Base-by-base conservation (phyloP, 2,113 vertebrate species). In the Podarcis muralis region DNA sequence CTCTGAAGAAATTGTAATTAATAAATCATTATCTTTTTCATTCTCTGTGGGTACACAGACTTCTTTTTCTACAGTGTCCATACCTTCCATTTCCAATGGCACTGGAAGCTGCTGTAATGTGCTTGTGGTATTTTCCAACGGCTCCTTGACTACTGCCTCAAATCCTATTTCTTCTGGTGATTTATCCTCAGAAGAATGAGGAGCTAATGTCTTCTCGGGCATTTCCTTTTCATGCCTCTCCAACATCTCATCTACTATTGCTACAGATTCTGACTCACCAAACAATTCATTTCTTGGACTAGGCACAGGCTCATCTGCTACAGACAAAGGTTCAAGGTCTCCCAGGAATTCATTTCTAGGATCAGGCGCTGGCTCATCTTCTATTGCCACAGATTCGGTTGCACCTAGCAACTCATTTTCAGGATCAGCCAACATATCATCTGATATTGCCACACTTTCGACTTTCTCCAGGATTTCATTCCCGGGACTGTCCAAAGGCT, bases 101-200 rank as follows among this genome's bases (percentile, higher is more conserved):
- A 95, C 91, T 71, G 82, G 59, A 91, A 43, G 87, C 9, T 79
- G 89, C n/a, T 79, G 81, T 18, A 94, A 85, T 85, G 92, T 1
- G 0, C 4, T 92, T 90, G 77, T 8, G 0, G 89, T 89, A 66
- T 81, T 94, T 25, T 94, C 88, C 88, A 89, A 43, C 35, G 68
- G 48, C 11, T 92, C 75, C 66, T 88, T 81, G 80, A 40, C 82
- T 93, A 95, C 91, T 72, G 74, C 80, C 90, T 78, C 25, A 88
- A 87, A 57, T 87, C 94, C 18, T 16, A 48, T 53, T 27, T 15
- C 23, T 66, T 82, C 35, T 68, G 62, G 35, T 20, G 40, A 35
- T 83, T 66, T 37, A 48, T 88, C 75, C 81, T 53, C 7, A 48
- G 25, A 81, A 35, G 40, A 81, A 35, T 81, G 89, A 57, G 69